These are phyloP conservation scores for Pentalonia nigronervosa DNA, from an alignment of 1,140 invertebrate genomes.

Conservation along the genomic window DNA sequence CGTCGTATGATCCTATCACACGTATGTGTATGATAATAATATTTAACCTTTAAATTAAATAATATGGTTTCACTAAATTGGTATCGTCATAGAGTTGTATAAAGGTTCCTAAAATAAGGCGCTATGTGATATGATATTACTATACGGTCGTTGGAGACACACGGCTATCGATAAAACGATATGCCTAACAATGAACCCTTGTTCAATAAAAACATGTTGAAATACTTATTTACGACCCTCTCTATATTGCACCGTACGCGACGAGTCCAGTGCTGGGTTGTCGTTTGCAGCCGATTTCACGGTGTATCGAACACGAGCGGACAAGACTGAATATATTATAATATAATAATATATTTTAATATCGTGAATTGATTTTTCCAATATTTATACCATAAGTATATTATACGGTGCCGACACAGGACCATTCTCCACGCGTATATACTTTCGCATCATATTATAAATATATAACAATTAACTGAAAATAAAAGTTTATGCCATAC, in stretches of 20 bases:
- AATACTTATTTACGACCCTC: constrained; percentile 19
- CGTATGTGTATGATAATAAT: background rate
- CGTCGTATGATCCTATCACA: background rate
- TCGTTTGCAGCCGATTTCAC: background rate
- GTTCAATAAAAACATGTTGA: background rate
- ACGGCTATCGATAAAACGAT: constrained; percentile 26
- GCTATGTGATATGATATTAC: background rate
- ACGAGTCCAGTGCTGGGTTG: background rate
- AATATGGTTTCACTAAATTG: background rate
- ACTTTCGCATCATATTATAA: background rate
- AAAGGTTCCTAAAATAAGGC: background rate
- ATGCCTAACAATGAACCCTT: constrained; percentile 30
- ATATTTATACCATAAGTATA: background rate
- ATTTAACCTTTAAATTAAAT: no score
- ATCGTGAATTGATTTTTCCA: background rate
- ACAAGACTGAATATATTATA: background rate
- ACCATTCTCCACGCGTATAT: background rate
- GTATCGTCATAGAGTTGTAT: no score
- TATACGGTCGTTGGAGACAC: background rate
- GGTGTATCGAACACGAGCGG: background rate
- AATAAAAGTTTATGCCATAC: background rate
- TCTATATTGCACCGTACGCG: background rate
- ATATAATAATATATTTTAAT: background rate
- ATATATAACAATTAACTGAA: background rate
- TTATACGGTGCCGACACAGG: background rate